Conservation (phyloP, 2,113 vertebrate genomes). For the Anser brachyrhynchus region DNA sequence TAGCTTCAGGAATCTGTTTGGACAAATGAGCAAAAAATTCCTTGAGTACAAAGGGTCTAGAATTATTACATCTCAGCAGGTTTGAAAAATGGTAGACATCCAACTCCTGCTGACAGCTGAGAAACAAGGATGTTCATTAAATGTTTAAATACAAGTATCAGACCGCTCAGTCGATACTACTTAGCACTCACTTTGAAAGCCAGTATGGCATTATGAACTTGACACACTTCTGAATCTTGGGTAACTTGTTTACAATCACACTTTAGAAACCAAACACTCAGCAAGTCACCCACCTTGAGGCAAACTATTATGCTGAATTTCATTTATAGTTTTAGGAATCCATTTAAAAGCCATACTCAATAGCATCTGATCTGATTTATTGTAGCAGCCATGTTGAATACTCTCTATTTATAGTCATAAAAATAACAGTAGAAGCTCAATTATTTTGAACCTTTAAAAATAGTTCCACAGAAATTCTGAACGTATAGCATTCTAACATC, state of each 20-base stretch:
- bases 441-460: slow-evolving; percentile 15
- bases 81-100: neutral
- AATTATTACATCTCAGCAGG: neutral
- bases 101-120: neutral
- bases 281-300: neutral
- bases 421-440: slow-evolving; percentile 10
- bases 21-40: neutral
- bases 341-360: slow-evolving; percentile 41
- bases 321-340: slow-evolving; percentile 34
- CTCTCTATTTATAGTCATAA: neutral
- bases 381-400: neutral
- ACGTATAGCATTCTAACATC: neutral
- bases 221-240: neutral
- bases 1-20: neutral
- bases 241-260: slow-evolving; percentile 40
- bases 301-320: neutral
- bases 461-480: neutral
- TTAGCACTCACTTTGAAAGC: neutral
- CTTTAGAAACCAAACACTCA: neutral
- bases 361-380: slow-evolving; percentile 14
- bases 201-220: neutral
- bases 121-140: neutral
- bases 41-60: neutral
- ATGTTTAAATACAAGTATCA: neutral
- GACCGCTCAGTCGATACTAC: neutral